phyloP scores from a whole-genome alignment of 1,140 invertebrate species.

The Bursaphelenchus mucronatus region DNA sequence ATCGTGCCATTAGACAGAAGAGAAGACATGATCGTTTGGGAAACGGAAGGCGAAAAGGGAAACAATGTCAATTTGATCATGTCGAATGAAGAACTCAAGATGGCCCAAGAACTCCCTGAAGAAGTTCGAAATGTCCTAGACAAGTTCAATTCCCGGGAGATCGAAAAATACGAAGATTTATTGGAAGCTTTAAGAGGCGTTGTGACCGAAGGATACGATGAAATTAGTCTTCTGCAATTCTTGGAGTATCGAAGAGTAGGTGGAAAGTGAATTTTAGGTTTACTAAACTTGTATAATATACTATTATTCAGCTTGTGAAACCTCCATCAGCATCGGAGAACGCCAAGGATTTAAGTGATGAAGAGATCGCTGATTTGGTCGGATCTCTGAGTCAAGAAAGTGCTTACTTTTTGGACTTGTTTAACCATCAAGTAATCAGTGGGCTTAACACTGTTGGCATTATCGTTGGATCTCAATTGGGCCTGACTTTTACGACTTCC shows the following conservation, averaged over 20 bases:
- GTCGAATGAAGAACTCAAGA: slow-evolving; percentile 16
- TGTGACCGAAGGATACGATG: slow-evolving; percentile 9
- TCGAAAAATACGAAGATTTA: slow-evolving; percentile 16
- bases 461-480: slow-evolving; percentile 10
- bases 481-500: not conserved
- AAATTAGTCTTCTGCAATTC: slow-evolving; percentile 13
- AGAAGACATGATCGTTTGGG: not conserved
- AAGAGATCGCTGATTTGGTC: slow-evolving; percentile 5
- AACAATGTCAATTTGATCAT: slow-evolving; percentile 13
- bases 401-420: slow-evolving; percentile 16
- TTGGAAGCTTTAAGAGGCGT: not conserved
- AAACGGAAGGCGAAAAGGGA: not conserved
- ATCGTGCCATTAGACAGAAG: too few species aligned
- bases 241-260: slow-evolving; percentile 11
- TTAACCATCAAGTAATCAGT: slow-evolving; percentile 9
- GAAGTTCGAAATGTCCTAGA: slow-evolving; percentile 10
- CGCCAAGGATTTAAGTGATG: not conserved
- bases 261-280: not conserved
- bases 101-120: slow-evolving; percentile 6
- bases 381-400: not conserved
- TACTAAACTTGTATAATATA: not conserved
- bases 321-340: slow-evolving; percentile 12
- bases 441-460: slow-evolving; percentile 13
- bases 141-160: slow-evolving; percentile 15
- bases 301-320: slow-evolving; percentile 16